Conservation (phyloP, 2,113 vertebrate genomes). For the Nothoprocta pentlandii region DNA sequence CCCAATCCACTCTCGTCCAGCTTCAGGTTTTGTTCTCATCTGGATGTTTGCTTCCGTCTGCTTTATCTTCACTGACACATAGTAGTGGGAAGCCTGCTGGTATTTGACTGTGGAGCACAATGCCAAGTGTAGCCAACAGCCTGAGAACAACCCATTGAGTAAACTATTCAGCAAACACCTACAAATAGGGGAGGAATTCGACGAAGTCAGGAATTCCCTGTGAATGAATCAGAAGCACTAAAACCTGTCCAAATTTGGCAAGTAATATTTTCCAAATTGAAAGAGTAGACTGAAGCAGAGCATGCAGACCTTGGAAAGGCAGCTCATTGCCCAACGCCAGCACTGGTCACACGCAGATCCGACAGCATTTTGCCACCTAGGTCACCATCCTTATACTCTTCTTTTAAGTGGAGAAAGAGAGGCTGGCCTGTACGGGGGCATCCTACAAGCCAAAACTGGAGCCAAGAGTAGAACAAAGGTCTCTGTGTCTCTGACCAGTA, state of each 20-base stretch:
- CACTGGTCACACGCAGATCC: background rate
- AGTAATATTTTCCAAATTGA: background rate
- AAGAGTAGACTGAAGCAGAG: fast-evolving
- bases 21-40: background rate
- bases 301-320: background rate
- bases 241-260: background rate
- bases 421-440: background rate
- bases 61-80: background rate
- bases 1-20: background rate
- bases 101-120: fast-evolving
- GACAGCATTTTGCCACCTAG: background rate
- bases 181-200: slow-evolving; percentile 19
- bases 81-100: fast-evolving
- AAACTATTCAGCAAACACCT: background rate
- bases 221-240: background rate
- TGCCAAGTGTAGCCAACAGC: background rate
- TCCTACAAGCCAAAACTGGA: background rate
- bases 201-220: slow-evolving; percentile 22
- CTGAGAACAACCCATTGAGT: background rate
- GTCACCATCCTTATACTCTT: background rate
- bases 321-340: background rate
- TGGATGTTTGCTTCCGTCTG: fast-evolving
- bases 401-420: background rate
- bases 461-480: background rate
- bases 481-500: background rate